Conservation (phyloP, 2,797 vertebrate species). For the Sciurus carolinensis region DNA sequence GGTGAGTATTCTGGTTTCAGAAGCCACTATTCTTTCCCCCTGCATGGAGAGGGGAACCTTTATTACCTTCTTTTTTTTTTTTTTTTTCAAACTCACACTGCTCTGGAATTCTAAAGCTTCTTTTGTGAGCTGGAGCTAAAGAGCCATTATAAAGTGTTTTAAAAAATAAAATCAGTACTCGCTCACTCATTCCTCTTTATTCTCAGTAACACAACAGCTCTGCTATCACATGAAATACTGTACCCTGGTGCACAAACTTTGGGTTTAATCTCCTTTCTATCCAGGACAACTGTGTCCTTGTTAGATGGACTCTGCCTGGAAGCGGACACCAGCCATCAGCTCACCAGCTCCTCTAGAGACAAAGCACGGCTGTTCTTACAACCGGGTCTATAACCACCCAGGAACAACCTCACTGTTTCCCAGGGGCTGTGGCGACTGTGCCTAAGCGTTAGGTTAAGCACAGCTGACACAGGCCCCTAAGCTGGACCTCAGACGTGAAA, state of each 20-base stretch:
- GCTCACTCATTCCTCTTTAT: background rate
- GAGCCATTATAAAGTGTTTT: constrained; percentile 56
- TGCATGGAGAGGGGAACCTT: background rate
- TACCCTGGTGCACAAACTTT: background rate
- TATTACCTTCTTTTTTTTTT: background rate
- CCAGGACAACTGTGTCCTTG: background rate
- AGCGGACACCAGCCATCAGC: constrained; percentile 33
- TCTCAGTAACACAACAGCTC: constrained; percentile 23
- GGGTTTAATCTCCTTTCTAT: background rate
- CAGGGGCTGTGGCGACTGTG: background rate
- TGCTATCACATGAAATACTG: background rate
- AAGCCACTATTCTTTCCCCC: constrained; percentile 61
- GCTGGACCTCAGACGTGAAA: background rate
- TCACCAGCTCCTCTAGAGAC: background rate
- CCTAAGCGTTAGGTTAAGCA: background rate
- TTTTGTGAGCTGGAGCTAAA: constrained; percentile 41
- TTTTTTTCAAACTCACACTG: background rate
- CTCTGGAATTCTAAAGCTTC: constrained; percentile 57
- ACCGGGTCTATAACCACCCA: background rate
- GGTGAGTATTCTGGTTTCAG: constrained; percentile 42
- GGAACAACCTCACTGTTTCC: background rate
- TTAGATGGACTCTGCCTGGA: background rate
- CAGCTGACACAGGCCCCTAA: background rate
- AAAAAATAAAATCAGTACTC: constrained; percentile 66
- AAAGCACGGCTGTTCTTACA: background rate